Conservation (phyloP, 2,888 invertebrate genomes). For the Boloria selene region DNA sequence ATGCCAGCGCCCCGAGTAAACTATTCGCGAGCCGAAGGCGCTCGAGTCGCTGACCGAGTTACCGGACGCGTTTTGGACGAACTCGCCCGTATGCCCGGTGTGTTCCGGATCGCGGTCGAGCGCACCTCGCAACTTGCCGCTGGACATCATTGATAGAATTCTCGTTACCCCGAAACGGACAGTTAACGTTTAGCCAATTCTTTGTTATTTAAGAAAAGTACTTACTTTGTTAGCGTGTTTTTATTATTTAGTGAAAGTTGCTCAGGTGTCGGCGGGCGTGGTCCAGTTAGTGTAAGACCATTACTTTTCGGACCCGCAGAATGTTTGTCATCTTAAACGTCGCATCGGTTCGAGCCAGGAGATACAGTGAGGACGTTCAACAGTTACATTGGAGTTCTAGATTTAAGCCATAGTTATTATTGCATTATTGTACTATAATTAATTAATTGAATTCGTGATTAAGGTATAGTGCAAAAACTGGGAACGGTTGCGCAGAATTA, state of each 20-base stretch:
- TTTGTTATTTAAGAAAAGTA: constrained; percentile 74
- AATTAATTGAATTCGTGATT: constrained; percentile 56
- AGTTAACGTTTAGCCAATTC: constrained; percentile 73
- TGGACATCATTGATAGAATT: constrained; percentile 49
- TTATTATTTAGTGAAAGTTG: constrained; percentile 79
- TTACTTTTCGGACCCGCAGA: constrained; percentile 59
- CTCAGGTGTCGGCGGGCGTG: constrained; percentile 78
- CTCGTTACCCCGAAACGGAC: constrained; percentile 62
- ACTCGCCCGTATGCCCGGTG: constrained; percentile 43
- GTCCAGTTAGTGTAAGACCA: constrained; percentile 77
- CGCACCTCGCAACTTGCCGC: constrained; percentile 44
- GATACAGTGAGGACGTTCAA: constrained; percentile 58
- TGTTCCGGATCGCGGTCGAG: constrained; percentile 44
- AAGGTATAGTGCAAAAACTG: constrained; percentile 81
- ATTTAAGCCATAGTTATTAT: constrained; percentile 73
- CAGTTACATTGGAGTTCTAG: constrained; percentile 68
- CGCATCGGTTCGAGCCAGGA: constrained; percentile 46
- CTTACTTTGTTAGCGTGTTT: constrained; percentile 78
- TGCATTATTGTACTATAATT: constrained; percentile 76
- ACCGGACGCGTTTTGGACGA: constrained; percentile 49
- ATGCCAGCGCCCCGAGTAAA: constrained; percentile 60
- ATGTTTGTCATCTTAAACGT: constrained; percentile 54
- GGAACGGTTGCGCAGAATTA: constrained; percentile 72
- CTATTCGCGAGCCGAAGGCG: constrained; percentile 54
- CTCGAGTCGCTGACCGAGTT: constrained; percentile 62